Evolutionary conservation across 2,797 vertebrate genomes (phyloP).

Genomic region (Otus scops): DNA sequence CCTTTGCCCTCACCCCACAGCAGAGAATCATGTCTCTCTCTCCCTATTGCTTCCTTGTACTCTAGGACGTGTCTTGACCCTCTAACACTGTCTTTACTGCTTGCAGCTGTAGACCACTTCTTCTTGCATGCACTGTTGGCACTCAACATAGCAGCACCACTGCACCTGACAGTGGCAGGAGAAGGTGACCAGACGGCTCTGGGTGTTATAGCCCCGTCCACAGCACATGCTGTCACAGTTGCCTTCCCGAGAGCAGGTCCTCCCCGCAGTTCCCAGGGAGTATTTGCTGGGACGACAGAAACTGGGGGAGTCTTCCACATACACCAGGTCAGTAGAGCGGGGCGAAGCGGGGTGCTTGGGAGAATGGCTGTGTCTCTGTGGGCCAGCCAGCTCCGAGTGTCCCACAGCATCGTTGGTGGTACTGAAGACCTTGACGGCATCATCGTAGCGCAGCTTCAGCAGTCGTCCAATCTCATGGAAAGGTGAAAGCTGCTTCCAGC

Average conservation of each 20-base stretch:
- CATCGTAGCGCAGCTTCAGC: constrained; percentile 92
- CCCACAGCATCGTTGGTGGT: constrained; percentile 91
- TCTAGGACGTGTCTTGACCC: background rate
- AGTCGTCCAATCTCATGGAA: constrained; percentile 92
- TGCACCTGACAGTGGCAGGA: constrained; percentile 97
- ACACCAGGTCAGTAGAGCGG: constrained; percentile 86
- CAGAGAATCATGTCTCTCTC: background rate
- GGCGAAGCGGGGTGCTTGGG: constrained; percentile 64
- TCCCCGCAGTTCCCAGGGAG: constrained; percentile 88
- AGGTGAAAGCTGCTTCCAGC: constrained; percentile 96
- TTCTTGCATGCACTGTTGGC: constrained; percentile 92
- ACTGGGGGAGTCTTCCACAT: constrained; percentile 95
- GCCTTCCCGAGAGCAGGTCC: constrained; percentile 89
- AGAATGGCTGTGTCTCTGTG: constrained; percentile 67
- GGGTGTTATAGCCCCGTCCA: constrained; percentile 94
- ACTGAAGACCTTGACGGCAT: constrained; percentile 86
- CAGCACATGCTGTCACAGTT: constrained; percentile 96
- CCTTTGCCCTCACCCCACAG: background rate
- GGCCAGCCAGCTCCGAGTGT: constrained; percentile 84
- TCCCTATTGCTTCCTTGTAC: background rate
- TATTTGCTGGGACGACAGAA: constrained; percentile 94
- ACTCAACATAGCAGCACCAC: constrained; percentile 99
- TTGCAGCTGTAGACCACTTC: constrained; percentile 98
- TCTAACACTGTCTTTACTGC: constrained; percentile 54
- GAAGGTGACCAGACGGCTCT: constrained; percentile 88